A percentile compares a stretch with the other conserved stretches of the same genome.
Evolutionary conservation across 2,113 vertebrate genomes (phyloP).

Genomic region (Sturnira hondurensis): DNA sequence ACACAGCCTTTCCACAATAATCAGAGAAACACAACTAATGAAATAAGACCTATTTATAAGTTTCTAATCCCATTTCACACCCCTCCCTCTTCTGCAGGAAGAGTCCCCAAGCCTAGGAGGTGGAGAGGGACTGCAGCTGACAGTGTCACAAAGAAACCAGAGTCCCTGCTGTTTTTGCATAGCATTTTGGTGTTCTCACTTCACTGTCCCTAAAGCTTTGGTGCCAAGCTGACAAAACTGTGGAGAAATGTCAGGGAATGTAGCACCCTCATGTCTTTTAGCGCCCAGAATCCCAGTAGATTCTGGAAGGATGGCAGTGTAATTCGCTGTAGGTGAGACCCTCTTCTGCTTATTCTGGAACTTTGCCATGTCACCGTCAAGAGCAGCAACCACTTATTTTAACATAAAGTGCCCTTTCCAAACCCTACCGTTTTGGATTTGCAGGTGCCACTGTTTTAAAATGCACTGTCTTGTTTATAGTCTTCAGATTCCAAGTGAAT

Average conservation of each 20-base stretch:
- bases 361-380: neutral
- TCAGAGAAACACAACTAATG: neutral
- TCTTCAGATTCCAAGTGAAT: conserved; percentile 4
- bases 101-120: neutral
- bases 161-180: neutral
- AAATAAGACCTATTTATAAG: neutral
- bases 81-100: neutral
- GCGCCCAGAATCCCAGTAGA: neutral
- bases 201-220: neutral
- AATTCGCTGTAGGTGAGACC: neutral
- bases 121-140: neutral
- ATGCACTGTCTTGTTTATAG: neutral
- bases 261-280: neutral
- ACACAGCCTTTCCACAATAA: neutral
- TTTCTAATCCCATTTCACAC: neutral
- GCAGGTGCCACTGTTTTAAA: neutral
- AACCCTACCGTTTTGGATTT: neutral
- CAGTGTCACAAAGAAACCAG: neutral
- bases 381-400: neutral
- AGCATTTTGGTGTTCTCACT: neutral
- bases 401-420: neutral
- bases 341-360: neutral
- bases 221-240: neutral
- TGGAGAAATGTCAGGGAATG: neutral
- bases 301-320: neutral